A percentile compares a stretch with the other conserved stretches of the same genome.
Conservation (phyloP, 2,888 invertebrate species). For the Mechanitis messenoides region DNA sequence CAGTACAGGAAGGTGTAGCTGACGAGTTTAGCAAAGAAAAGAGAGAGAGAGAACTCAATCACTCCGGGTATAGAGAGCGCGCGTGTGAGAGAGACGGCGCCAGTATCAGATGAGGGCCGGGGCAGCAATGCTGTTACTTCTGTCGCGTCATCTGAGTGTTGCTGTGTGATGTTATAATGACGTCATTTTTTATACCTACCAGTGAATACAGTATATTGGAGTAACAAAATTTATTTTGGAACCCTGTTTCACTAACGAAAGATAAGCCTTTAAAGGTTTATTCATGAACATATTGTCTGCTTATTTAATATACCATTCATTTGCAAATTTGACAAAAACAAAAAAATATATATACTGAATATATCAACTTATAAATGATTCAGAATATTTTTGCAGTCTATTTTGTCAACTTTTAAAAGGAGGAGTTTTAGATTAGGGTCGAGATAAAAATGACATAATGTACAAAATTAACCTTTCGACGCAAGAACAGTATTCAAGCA, state of each 20-base stretch:
- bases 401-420: too few species aligned
- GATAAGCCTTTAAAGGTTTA: too few species aligned
- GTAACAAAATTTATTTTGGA: not conserved
- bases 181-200: slow-evolving; percentile 1
- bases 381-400: too few species aligned
- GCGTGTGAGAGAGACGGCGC: slow-evolving; percentile 84
- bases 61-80: slow-evolving; percentile 95
- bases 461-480: too few species aligned
- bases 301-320: too few species aligned
- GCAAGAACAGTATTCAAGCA: too few species aligned
- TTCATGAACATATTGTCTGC: too few species aligned
- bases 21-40: slow-evolving; percentile 97
- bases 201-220: slow-evolving; percentile 10
- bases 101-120: slow-evolving; percentile 75
- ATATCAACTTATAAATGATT: not conserved
- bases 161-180: slow-evolving; percentile 12
- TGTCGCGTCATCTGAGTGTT: slow-evolving; percentile 42
- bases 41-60: slow-evolving; percentile 91
- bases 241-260: too few species aligned
- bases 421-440: too few species aligned
- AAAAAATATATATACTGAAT: not conserved
- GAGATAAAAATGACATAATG: too few species aligned
- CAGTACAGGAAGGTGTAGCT: slow-evolving; percentile 98
- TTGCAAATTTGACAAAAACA: not conserved
- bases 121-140: slow-evolving; percentile 60